Conservation (phyloP, 1,140 invertebrate species). For the Saccostrea cuccullata region DNA sequence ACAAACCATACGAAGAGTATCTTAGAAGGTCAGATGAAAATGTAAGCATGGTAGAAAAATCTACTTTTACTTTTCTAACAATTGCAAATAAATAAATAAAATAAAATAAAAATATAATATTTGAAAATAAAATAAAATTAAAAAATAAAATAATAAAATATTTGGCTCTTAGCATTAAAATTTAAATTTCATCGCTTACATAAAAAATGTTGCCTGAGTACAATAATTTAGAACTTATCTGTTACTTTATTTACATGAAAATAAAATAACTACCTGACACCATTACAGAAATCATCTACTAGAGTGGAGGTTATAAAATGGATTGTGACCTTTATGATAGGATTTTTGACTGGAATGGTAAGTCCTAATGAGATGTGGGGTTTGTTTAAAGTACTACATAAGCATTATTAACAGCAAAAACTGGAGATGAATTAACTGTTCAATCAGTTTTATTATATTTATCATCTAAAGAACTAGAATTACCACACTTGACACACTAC, state of each 20-base stretch:
- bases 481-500: too few species aligned
- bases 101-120: too few species aligned
- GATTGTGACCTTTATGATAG: constrained; percentile 95
- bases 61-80: neutral
- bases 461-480: too few species aligned
- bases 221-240: too few species aligned
- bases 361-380: neutral
- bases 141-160: too few species aligned
- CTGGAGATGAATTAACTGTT: too few species aligned
- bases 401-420: too few species aligned
- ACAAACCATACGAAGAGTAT: constrained; percentile 21
- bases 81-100: too few species aligned
- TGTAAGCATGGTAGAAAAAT: neutral
- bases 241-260: neutral
- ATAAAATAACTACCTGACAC: neutral
- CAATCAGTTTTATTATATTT: too few species aligned
- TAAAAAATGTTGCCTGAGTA: neutral
- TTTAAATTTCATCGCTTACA: neutral
- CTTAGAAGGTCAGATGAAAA: neutral
- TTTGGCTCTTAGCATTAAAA: too few species aligned
- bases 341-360: constrained; percentile 92
- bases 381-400: neutral
- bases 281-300: constrained; percentile 55
- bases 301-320: constrained; percentile 81
- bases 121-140: too few species aligned